Base-by-base conservation (phyloP, 2,797 vertebrate species). In the Acanthurus lineatus region DNA sequence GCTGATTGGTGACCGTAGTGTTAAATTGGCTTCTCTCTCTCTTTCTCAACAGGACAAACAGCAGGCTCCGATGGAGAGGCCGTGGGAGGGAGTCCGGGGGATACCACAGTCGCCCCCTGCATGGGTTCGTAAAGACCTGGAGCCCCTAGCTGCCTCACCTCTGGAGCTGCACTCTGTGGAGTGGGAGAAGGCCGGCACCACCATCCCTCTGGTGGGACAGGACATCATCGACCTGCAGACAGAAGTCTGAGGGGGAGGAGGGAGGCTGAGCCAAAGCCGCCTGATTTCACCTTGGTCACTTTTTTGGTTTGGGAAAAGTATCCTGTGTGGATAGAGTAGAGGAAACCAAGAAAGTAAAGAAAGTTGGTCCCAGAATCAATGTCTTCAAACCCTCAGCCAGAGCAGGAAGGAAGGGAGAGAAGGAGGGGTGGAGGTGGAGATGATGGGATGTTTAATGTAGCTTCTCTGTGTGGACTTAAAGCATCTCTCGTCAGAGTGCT, bases 181-280 rank as follows among this genome's bases (percentile, higher is more conserved):
- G 78, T 99, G 98, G 98, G 98, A 99, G 93, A 99, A 99, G 95
- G 93, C 96, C 3, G 94, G 96, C 19, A 97, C 97, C 86, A 95
- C 97, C 72, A 99, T 99, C 87, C 98, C 98, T 2, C 91, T 99
- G 89, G 97, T 98, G 94, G 98, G 97, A 85, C 98, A 99, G 95
- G 98, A 99, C 96, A 97, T 98, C 94, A 99, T 98, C 6, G 98
- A 99, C 94, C 97, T 99, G 94, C 98, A 99, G 95, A 99, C 98
- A 0, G 98, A 99, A 95, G 98, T 99, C 95, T 99, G 97, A 99
- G 95, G 91, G 81, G 92, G 77, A 83, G 64, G 84, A 90, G 79
- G 89, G 85, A 70, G 86, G 89, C 86, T 40, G 79, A 92, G 25
- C 28, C 90, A 1, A 90, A 86, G 93, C 94, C 92, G 85, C 91